Conservation (phyloP, 2,888 invertebrate species). For the Molorchus minor region DNA sequence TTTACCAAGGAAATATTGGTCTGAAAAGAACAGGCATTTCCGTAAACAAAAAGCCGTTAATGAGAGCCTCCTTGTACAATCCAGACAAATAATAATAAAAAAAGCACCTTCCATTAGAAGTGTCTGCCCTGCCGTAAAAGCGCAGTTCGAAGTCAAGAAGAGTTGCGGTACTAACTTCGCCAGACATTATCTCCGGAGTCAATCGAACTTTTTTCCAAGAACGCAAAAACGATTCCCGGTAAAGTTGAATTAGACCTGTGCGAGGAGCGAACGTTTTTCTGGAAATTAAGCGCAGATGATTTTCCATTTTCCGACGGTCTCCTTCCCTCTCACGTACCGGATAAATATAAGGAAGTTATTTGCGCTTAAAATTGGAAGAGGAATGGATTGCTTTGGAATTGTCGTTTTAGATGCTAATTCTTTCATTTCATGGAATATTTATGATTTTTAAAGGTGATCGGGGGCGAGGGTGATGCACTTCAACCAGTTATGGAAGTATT, state of each 20-base stretch:
- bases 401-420: slow-evolving; percentile 7
- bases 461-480: too few species aligned
- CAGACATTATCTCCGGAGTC: slow-evolving; percentile 47
- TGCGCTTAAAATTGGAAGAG: slow-evolving; percentile 19
- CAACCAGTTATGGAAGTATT: too few species aligned
- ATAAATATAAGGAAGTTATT: slow-evolving; percentile 34
- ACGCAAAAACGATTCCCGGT: slow-evolving; percentile 43
- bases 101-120: slow-evolving; percentile 26
- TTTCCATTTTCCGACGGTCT: slow-evolving; percentile 42
- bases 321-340: slow-evolving; percentile 14
- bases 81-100: slow-evolving; percentile 15
- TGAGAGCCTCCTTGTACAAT: neutral
- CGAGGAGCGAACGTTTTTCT: slow-evolving; percentile 36
- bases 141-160: slow-evolving; percentile 31
- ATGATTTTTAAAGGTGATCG: neutral
- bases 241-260: slow-evolving; percentile 43
- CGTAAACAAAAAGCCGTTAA: neutral
- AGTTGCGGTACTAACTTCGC: slow-evolving; percentile 44
- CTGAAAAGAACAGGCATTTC: neutral
- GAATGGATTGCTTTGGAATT: slow-evolving; percentile 13
- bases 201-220: slow-evolving; percentile 47
- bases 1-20: neutral
- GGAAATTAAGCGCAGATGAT: slow-evolving; percentile 45
- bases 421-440: neutral
- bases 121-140: slow-evolving; percentile 32